A percentile compares a stretch with the other conserved stretches of the same genome.
Evolutionary conservation across 1,140 invertebrate species (phyloP).

Genomic region (Plectrocnemia conspersa): DNA sequence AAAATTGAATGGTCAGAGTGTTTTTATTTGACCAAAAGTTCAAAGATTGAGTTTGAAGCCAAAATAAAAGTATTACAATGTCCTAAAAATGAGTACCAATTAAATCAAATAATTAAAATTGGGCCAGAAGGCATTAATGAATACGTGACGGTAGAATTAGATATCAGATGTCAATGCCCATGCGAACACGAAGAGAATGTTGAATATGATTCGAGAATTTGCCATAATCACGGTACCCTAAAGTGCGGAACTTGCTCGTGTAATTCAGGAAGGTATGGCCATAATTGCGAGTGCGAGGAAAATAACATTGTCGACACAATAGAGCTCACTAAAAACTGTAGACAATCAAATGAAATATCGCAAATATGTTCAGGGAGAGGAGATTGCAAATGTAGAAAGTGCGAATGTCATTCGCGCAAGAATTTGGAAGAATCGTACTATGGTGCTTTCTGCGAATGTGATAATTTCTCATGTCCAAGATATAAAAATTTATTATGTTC

Average conservation of each 20-base stretch:
- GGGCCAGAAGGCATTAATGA: slow-evolving; percentile 74
- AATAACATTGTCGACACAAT: slow-evolving; percentile 37
- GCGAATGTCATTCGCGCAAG: slow-evolving; percentile 54
- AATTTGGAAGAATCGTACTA: slow-evolving; percentile 47
- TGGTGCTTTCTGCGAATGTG: slow-evolving; percentile 70
- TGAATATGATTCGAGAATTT: slow-evolving; percentile 45
- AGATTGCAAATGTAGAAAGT: slow-evolving; percentile 61
- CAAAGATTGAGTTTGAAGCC: slow-evolving; percentile 47
- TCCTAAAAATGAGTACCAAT: slow-evolving; percentile 57
- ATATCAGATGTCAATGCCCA: slow-evolving; percentile 69
- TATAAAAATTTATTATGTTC: slow-evolving; percentile 59
- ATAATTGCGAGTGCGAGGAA: slow-evolving; percentile 65
- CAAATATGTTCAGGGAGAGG: slow-evolving; percentile 59
- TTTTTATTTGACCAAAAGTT: slow-evolving; percentile 56
- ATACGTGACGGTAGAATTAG: slow-evolving; percentile 63
- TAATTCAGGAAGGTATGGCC: slow-evolving; percentile 57
- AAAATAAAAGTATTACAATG: slow-evolving; percentile 52
- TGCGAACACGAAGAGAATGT: slow-evolving; percentile 58
- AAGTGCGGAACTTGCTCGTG: slow-evolving; percentile 74
- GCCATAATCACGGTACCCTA: slow-evolving; percentile 51
- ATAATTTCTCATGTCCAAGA: slow-evolving; percentile 66
- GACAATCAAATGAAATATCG: no score
- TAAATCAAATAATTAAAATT: slow-evolving; percentile 63
- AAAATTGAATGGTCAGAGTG: slow-evolving; percentile 49
- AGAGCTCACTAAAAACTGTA: slow-evolving; percentile 40